phyloP scores from a whole-genome alignment of 2,113 vertebrate genomes.

The Thinocorus orbignyianus region DNA sequence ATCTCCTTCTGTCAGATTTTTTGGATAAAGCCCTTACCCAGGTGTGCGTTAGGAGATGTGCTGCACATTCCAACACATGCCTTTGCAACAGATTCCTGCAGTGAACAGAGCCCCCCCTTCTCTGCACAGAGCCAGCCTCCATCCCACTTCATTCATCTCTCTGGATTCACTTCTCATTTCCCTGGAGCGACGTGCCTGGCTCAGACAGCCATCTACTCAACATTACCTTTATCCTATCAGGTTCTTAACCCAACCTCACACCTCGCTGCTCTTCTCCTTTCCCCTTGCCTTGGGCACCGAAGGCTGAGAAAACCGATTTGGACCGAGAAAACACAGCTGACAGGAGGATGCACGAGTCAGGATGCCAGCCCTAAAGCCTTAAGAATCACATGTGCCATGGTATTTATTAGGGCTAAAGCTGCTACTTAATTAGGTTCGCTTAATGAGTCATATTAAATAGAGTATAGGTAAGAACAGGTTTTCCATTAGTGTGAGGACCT shows the following conservation, averaged over 20 bases:
- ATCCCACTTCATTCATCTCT: background rate
- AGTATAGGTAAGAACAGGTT: background rate
- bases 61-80: fast-evolving
- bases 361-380: background rate
- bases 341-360: background rate
- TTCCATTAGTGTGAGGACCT: background rate
- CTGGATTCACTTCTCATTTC: background rate
- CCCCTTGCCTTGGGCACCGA: background rate
- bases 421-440: background rate
- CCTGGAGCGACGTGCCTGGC: fast-evolving
- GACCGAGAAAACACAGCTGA: background rate
- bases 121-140: background rate
- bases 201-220: background rate
- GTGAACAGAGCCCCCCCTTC: background rate
- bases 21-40: background rate
- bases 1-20: background rate
- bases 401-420: background rate
- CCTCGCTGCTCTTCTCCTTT: background rate
- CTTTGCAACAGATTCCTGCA: background rate
- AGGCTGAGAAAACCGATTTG: background rate
- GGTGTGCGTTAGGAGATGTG: background rate
- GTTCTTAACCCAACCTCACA: background rate
- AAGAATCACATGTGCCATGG: background rate
- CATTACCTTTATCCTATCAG: background rate
- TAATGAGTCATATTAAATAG: slow-evolving; percentile 28